A percentile compares a stretch with the other conserved stretches of the same genome.
Evolutionary conservation across 2,797 vertebrate species (phyloP).

Genomic region (Sebastes trivittatus): DNA sequence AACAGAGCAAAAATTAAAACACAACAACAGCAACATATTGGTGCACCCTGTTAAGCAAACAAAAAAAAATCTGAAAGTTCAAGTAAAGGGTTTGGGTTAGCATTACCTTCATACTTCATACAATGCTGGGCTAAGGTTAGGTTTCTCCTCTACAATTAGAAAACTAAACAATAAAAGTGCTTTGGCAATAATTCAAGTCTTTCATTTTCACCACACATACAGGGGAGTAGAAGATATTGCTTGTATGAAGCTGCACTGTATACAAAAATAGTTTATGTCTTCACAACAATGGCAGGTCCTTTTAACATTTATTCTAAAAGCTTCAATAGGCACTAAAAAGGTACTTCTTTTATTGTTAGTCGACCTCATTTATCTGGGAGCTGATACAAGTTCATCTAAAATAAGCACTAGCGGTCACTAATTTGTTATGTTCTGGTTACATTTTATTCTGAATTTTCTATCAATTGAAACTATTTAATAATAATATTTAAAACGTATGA

Average conservation of each 20-base stretch:
- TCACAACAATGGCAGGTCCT: neutral
- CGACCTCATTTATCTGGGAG: neutral
- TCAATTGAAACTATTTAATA: neutral
- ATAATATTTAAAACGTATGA: neutral
- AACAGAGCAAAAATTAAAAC: neutral
- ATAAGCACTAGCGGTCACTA: neutral
- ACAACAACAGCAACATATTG: slow-evolving; percentile 14
- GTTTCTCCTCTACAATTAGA: slow-evolving; percentile 38
- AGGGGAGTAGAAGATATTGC: slow-evolving; percentile 37
- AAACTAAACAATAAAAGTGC: slow-evolving; percentile 73
- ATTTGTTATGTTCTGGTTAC: neutral
- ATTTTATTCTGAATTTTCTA: neutral
- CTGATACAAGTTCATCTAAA: neutral
- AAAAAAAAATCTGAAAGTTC: slow-evolving; percentile 42
- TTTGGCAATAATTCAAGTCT: slow-evolving; percentile 82
- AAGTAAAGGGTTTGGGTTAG: slow-evolving; percentile 64
- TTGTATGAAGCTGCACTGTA: slow-evolving; percentile 30
- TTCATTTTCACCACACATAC: slow-evolving; percentile 59
- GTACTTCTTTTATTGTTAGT: neutral
- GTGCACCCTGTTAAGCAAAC: slow-evolving; percentile 11
- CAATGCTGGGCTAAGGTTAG: slow-evolving; percentile 33
- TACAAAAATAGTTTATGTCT: neutral
- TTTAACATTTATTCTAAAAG: slow-evolving; percentile 22
- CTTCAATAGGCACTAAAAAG: slow-evolving; percentile 11
- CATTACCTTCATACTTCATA: slow-evolving; percentile 21